phyloP scores from a whole-genome alignment of 2,888 invertebrate species.

The Melinaea marsaeus region DNA sequence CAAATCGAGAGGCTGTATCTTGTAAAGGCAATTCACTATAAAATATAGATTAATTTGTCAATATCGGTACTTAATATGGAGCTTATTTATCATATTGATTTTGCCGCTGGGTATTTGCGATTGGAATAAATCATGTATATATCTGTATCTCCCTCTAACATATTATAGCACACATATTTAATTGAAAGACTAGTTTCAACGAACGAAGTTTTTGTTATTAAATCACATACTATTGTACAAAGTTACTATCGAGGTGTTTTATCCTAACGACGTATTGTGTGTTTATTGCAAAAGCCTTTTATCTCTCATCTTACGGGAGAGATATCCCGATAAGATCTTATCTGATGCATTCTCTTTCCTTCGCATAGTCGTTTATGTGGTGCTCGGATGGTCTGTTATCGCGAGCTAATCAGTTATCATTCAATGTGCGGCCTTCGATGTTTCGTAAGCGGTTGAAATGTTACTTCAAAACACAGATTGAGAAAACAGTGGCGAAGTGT shows the following conservation, averaged over 20 bases:
- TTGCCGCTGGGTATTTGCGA: constrained; percentile 4
- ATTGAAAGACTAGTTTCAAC: constrained; percentile 48
- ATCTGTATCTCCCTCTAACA: not conserved
- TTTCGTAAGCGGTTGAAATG: constrained; percentile 14
- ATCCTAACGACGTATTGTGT: constrained; percentile 34
- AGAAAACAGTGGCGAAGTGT: constrained; percentile 19
- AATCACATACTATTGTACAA: constrained; percentile 40
- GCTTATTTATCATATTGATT: constrained; percentile 14
- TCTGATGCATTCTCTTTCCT: constrained; percentile 10
- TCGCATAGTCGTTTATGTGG: constrained; percentile 12
- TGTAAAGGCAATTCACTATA: constrained; percentile 31
- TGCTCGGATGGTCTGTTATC: constrained; percentile 10
- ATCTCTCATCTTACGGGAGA: constrained; percentile 25
- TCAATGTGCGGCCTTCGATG: constrained; percentile 10
- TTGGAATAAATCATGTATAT: constrained; percentile 14
- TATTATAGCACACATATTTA: constrained; percentile 27
- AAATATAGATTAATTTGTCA: constrained; percentile 31
- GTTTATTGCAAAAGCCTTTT: constrained; percentile 29
- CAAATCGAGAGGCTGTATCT: constrained; percentile 46
- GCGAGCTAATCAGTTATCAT: constrained; percentile 13
- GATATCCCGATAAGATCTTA: constrained; percentile 19
- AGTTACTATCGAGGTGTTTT: constrained; percentile 51
- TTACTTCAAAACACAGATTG: constrained; percentile 11
- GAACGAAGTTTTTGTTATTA: constrained; percentile 52
- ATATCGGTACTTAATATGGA: constrained; percentile 13